Percentiles rank a stretch among this genome's conserved stretches.
Conservation (phyloP, 2,113 vertebrate species). For the Corythornis cristatus region DNA sequence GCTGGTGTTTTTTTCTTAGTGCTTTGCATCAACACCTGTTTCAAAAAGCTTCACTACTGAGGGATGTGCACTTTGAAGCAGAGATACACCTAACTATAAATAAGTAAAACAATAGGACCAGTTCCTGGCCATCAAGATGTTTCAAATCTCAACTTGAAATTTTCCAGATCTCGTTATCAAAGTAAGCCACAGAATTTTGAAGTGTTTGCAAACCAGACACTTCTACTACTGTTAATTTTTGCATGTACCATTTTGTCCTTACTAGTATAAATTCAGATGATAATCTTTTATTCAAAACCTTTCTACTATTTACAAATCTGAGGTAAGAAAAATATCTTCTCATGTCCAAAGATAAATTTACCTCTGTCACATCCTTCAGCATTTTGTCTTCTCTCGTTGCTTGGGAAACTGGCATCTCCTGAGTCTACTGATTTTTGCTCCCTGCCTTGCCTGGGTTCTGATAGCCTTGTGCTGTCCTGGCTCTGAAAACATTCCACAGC, state of each 20-base stretch:
- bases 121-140: neutral
- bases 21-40: neutral
- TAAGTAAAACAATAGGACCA: neutral
- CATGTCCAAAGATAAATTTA: neutral
- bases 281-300: neutral
- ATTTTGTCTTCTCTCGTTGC: neutral
- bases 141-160: neutral
- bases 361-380: neutral
- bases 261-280: neutral
- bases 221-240: neutral
- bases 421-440: neutral
- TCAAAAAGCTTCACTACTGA: neutral
- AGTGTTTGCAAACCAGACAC: neutral
- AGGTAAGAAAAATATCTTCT: neutral
- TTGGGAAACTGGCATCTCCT: neutral
- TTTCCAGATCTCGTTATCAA: neutral
- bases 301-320: neutral
- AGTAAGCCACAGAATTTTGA: neutral
- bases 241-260: neutral
- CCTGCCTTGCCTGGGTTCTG: neutral
- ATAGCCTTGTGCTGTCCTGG: neutral
- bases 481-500: neutral
- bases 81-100: neutral
- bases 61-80: neutral
- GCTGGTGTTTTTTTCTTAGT: neutral